Evolutionary conservation across 2,797 vertebrate genomes (phyloP), one percentile per base, ranked within the genome.

Genomic region (Girardinus metallicus): DNA sequence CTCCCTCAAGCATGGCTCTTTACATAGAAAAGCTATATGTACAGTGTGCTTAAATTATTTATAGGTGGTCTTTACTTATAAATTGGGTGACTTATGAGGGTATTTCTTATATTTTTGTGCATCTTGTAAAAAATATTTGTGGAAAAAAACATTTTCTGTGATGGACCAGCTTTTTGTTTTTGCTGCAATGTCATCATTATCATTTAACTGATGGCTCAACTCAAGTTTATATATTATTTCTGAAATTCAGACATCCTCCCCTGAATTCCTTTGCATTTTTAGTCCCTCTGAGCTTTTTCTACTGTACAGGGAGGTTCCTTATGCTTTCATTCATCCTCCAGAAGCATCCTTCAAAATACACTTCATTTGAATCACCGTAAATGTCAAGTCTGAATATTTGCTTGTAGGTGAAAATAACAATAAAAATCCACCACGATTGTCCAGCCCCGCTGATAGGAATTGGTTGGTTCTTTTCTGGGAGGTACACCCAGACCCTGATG

Each of bases 391-490:
- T 78, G 73, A 80, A 76, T 72, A 16, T 29, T 77, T 34, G 34
- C 8, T 51, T 78, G 0, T 15, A 21, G 21, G 2, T 75, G 75
- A 77, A 51, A 26, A 18, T 47, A 72, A 64, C 11, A 75, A 66
- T 60, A 79, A 1, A 74, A 77, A 80, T 77, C 2, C 29, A 76
- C 12, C 1, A 55, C 46, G 5, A 10, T 66, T 23, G 62, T 39
- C 18, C 36, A 44, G 68, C 12, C 23, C 43, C 16, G 39, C 5
- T n/a, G 4, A 43, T 12, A 26, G 74, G 77, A n/a, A 66, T 87
- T 81, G 76, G 86, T 73, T 79, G 73, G 84, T 74, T 85, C 81
- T 85, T 79, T 80, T 82, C 57, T 84, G 89, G 85, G 84, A 80
- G 82, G 78, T 90, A 76, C 78, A 51, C 21, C 49, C 66, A 85